A percentile compares a stretch with the other conserved stretches of the same genome.
Evolutionary conservation across 2,113 vertebrate genomes (phyloP).

Genomic region (Donacobius atricapilla): DNA sequence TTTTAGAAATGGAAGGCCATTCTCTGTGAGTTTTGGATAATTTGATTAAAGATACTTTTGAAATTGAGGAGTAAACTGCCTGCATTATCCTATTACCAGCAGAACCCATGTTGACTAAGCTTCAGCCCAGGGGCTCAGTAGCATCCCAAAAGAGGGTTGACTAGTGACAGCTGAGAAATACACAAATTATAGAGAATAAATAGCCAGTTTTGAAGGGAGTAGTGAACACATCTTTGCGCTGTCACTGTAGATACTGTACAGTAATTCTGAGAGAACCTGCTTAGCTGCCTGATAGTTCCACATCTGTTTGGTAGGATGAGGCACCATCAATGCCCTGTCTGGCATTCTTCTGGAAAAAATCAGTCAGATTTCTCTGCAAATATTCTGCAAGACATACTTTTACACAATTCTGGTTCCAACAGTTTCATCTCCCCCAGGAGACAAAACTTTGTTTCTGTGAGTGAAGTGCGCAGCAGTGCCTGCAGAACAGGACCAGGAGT

Average conservation of each 20-base stretch:
- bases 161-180: not conserved
- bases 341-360: not conserved
- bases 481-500: not conserved
- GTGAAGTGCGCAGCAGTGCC: not conserved
- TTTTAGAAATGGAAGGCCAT: not conserved
- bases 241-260: not conserved
- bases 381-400: not conserved
- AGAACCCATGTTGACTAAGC: not conserved
- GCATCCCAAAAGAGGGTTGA: not conserved
- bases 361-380: not conserved
- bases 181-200: not conserved
- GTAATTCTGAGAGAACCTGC: not conserved
- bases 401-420: not conserved
- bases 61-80: not conserved
- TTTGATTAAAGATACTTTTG: not conserved
- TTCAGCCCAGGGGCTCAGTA: not conserved
- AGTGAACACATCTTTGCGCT: not conserved
- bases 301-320: not conserved
- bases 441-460: not conserved
- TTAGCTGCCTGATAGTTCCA: not conserved
- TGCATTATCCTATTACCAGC: not conserved
- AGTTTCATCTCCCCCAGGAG: not conserved
- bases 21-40: not conserved
- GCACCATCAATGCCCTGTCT: not conserved
- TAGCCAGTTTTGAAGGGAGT: not conserved